These are phyloP conservation scores for Heteromyza rotundicornis DNA, from an alignment of 2,888 invertebrate species.

Conservation along the genomic window DNA sequence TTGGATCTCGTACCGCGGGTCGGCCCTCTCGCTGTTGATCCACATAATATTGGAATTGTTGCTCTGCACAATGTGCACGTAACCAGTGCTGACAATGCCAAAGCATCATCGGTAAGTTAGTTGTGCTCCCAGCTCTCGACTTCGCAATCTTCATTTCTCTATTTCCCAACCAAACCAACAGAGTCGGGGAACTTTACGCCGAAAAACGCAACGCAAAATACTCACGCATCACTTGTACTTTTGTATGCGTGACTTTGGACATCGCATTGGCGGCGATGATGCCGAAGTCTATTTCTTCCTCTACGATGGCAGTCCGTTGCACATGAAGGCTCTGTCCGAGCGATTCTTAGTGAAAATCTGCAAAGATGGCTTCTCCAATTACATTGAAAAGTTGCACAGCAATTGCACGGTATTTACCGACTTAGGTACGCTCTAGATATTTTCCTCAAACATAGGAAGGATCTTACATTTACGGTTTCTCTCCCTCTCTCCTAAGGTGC, in stretches of 20 bases:
- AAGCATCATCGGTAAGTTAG: conserved; percentile 71
- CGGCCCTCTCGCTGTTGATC: conserved; percentile 88
- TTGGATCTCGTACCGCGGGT: conserved; percentile 91
- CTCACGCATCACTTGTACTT: conserved; percentile 83
- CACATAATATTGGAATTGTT: conserved; percentile 86
- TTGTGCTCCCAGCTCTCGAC: not conserved
- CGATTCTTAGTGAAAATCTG: conserved; percentile 87
- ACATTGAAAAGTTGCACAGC: conserved; percentile 84
- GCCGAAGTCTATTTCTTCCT: conserved; percentile 86
- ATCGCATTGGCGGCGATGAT: conserved; percentile 86
- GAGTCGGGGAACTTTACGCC: conserved; percentile 62
- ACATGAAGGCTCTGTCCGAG: conserved; percentile 83
- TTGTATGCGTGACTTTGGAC: conserved; percentile 87
- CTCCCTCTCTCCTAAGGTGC: conserved; percentile 69
- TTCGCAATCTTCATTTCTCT: not conserved
- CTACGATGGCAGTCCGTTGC: conserved; percentile 77
- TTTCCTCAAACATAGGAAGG: not conserved
- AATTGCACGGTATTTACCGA: conserved; percentile 89
- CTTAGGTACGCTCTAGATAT: conserved; percentile 63
- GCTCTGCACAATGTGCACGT: conserved; percentile 85
- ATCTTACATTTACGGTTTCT: not conserved
- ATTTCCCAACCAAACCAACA: conserved; percentile 28
- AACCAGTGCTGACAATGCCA: conserved; percentile 75
- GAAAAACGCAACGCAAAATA: conserved; percentile 58
- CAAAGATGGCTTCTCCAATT: conserved; percentile 88